phyloP scores from a whole-genome alignment of 2,113 vertebrate genomes.

The Bos indicus region DNA sequence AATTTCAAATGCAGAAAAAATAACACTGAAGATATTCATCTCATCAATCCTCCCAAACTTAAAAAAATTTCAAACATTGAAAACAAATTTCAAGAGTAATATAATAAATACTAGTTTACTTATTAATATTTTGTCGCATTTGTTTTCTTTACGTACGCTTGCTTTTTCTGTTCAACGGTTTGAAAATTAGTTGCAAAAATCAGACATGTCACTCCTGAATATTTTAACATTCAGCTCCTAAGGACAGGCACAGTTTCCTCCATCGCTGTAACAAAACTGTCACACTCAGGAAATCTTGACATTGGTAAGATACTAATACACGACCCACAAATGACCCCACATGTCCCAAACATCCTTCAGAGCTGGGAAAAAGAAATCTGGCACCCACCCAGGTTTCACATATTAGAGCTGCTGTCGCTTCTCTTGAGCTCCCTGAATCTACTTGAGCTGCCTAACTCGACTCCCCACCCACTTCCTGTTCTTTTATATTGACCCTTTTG shows the following conservation, averaged over 20 bases:
- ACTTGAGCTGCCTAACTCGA: not conserved
- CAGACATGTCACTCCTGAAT: not conserved
- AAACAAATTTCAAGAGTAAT: not conserved
- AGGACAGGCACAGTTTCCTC: not conserved
- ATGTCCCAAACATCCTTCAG: not conserved
- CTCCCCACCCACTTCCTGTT: not conserved
- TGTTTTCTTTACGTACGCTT: not conserved
- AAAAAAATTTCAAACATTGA: not conserved
- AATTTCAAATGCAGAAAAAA: not conserved
- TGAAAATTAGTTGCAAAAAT: not conserved
- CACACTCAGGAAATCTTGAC: not conserved
- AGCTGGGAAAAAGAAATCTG: not conserved
- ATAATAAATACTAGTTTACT: not conserved
- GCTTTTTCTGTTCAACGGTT: not conserved
- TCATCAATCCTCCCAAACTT: not conserved
- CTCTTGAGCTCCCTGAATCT: not conserved
- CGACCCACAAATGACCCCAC: not conserved
- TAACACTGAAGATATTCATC: not conserved
- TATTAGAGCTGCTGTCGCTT: fast-evolving
- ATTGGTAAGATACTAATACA: fast-evolving
- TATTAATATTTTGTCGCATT: not conserved
- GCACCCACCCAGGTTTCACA: fast-evolving
- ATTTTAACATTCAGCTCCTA: not conserved
- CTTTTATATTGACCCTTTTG: not conserved
- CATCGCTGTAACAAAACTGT: fast-evolving